These are phyloP conservation scores for Verasper variegatus DNA, from an alignment of 2,113 vertebrate species.

Conservation along the genomic window DNA sequence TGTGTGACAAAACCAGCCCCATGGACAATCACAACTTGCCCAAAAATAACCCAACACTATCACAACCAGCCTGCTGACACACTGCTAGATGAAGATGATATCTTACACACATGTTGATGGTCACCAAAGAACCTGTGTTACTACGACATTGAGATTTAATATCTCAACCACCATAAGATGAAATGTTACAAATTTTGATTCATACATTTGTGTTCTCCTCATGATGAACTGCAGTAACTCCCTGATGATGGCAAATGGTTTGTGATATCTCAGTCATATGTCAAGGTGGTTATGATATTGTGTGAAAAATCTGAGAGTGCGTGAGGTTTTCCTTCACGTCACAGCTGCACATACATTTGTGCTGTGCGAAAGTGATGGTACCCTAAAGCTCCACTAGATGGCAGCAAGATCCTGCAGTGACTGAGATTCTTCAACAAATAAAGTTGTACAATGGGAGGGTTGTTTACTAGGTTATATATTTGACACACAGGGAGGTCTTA, in stretches of 20 bases:
- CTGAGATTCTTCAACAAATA: neutral
- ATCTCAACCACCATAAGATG: too few species aligned
- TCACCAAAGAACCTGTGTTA: neutral
- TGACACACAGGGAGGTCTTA: neutral
- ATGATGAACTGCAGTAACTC: neutral
- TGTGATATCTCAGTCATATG: neutral
- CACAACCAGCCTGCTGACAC: too few species aligned
- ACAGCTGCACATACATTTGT: too few species aligned
- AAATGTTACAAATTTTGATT: too few species aligned
- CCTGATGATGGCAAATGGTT: neutral
- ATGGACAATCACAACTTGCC: too few species aligned
- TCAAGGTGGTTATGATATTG: too few species aligned
- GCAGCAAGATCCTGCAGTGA: slow-evolving; percentile 21
- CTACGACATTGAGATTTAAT: neutral
- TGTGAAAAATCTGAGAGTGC: too few species aligned
- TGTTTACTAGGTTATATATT: neutral
- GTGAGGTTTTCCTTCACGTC: too few species aligned
- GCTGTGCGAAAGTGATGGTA: neutral
- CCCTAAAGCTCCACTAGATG: slow-evolving; percentile 47
- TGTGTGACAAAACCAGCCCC: too few species aligned
- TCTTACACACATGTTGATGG: neutral
- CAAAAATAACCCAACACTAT: too few species aligned
- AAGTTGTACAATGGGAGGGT: neutral
- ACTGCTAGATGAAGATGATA: neutral
- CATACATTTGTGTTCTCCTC: too few species aligned